A percentile compares a stretch with the other conserved stretches of the same genome.
phyloP scores from a whole-genome alignment of 2,113 vertebrate genomes.

The Salminus brasiliensis region DNA sequence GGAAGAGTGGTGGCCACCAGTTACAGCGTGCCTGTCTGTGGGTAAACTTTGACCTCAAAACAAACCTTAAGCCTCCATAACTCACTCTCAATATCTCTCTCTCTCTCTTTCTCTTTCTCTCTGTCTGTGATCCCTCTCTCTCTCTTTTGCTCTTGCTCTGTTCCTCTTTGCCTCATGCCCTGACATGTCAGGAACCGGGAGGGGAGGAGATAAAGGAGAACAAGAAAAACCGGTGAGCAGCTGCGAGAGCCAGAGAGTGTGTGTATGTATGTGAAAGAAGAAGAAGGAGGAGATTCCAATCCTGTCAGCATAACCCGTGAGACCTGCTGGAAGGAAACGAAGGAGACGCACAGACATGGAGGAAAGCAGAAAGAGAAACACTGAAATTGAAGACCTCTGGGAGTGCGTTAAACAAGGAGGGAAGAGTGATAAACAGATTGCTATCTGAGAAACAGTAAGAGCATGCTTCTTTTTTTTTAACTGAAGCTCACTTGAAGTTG shows the following conservation, averaged over 20 bases:
- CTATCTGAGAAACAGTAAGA: constrained; percentile 45
- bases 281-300: constrained; percentile 53
- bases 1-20: constrained; percentile 20
- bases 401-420: constrained; percentile 14
- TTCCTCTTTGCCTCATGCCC: constrained; percentile 60
- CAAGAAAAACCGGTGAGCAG: constrained; percentile 75
- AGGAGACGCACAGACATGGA: constrained; percentile 42
- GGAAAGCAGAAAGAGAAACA: neutral
- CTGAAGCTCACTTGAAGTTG: neutral
- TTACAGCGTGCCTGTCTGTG: constrained; percentile 48
- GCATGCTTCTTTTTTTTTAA: neutral
- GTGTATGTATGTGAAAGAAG: constrained; percentile 36
- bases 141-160: neutral
- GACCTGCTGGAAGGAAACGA: constrained; percentile 41
- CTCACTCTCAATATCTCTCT: constrained; percentile 26
- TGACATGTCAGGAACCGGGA: constrained; percentile 66
- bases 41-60: constrained; percentile 71
- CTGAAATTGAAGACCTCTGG: neutral
- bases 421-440: constrained; percentile 42
- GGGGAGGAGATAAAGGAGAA: constrained; percentile 64
- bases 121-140: neutral
- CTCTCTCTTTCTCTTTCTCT: constrained; percentile 30
- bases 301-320: constrained; percentile 32
- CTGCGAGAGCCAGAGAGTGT: constrained; percentile 45
- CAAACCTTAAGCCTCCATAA: constrained; percentile 53